These are phyloP conservation scores for Chunga burmeisteri DNA, from an alignment of 2,113 vertebrate species.

Conservation along the genomic window DNA sequence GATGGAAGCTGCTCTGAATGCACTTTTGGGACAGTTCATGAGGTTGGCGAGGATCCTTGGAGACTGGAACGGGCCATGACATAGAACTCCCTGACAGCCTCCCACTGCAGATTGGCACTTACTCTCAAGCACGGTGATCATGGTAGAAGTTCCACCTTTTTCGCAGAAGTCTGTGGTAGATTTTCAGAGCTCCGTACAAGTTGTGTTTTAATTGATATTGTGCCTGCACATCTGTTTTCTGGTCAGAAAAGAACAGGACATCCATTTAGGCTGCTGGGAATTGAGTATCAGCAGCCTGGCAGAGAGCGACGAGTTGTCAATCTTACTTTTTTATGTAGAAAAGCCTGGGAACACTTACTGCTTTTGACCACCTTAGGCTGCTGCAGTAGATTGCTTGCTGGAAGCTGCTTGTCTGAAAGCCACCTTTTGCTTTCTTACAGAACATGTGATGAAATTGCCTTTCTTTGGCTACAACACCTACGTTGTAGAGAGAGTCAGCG, in stretches of 20 bases:
- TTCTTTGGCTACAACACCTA: constrained; percentile 84
- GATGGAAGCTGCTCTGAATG: neutral
- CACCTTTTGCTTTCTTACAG: constrained; percentile 60
- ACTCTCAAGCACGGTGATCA: neutral
- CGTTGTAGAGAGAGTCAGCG: constrained; percentile 76
- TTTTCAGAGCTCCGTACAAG: neutral
- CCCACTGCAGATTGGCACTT: neutral
- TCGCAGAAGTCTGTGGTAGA: neutral
- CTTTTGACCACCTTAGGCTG: neutral
- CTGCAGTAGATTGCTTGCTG: neutral
- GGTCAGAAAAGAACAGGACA: neutral
- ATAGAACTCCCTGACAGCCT: neutral
- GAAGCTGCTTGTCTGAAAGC: neutral
- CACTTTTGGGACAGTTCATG: neutral
- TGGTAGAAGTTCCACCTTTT: neutral
- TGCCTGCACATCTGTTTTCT: neutral
- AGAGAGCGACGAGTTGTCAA: neutral
- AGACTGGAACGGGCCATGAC: neutral
- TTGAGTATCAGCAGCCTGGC: neutral
- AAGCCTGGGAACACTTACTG: neutral
- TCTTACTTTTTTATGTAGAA: neutral
- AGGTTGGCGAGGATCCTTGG: neutral
- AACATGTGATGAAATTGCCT: constrained; percentile 68
- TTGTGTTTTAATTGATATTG: neutral
- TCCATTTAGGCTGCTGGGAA: neutral